A percentile compares a stretch with the other conserved stretches of the same genome.
Evolutionary conservation across 1,140 invertebrate species (phyloP).

Genomic region (Drosophila obscura): DNA sequence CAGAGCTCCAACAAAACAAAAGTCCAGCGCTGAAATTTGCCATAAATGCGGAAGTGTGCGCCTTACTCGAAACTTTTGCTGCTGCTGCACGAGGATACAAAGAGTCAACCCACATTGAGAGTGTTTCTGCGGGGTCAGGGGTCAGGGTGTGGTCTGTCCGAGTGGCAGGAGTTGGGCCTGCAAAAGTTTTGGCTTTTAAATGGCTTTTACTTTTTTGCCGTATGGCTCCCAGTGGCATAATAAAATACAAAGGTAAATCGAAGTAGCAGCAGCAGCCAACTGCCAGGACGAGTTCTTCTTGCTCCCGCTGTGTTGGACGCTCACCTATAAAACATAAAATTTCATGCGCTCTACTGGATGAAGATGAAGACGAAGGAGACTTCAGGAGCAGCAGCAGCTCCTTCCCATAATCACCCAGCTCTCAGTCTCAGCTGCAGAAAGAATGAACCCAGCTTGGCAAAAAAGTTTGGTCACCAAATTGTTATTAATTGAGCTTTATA

Average conservation of each 20-base stretch:
- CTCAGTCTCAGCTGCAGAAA: slow-evolving; percentile 32
- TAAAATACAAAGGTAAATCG: slow-evolving; percentile 81
- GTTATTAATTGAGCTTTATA: slow-evolving; percentile 81
- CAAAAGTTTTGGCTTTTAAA: slow-evolving; percentile 79
- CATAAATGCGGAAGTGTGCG: slow-evolving; percentile 71
- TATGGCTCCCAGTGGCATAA: slow-evolving; percentile 78
- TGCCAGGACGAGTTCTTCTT: not conserved
- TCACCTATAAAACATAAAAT: slow-evolving; percentile 60
- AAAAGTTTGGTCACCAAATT: slow-evolving; percentile 71
- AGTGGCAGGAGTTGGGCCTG: slow-evolving; percentile 38
- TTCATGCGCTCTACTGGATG: slow-evolving; percentile 36
- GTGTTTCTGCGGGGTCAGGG: no score
- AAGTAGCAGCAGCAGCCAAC: slow-evolving; percentile 58
- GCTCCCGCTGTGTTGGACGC: slow-evolving; percentile 11
- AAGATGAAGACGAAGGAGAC: slow-evolving; percentile 21
- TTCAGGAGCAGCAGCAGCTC: slow-evolving; percentile 31
- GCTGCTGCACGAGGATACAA: slow-evolving; percentile 24
- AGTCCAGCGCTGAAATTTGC: slow-evolving; percentile 63
- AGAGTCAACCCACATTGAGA: slow-evolving; percentile 31
- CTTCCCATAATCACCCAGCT: not conserved
- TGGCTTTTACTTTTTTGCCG: slow-evolving; percentile 80
- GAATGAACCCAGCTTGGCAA: slow-evolving; percentile 48
- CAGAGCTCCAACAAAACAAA: slow-evolving; percentile 51
- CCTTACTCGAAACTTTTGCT: slow-evolving; percentile 58
- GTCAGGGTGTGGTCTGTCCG: no score